Conservation (phyloP, 2,797 vertebrate species). For the Molossus molossus region DNA sequence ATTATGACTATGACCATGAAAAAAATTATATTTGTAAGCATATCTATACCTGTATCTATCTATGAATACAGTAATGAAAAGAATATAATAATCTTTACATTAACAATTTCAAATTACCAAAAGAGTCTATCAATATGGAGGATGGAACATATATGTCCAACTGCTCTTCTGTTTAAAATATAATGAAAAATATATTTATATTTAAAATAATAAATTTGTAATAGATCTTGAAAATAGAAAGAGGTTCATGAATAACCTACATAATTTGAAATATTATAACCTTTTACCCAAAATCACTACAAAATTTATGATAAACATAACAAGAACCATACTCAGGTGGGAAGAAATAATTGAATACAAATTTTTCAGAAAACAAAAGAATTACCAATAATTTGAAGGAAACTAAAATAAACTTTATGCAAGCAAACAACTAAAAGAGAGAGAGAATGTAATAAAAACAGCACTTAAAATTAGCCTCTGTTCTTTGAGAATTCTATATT, state of each 20-base stretch:
- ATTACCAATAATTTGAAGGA: neutral
- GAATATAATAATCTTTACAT: slow-evolving; percentile 29
- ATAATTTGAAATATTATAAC: slow-evolving; percentile 21
- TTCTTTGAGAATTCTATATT: neutral
- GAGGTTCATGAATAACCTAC: neutral
- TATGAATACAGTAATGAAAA: neutral
- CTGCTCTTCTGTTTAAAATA: neutral
- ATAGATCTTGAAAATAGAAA: neutral
- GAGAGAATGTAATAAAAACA: neutral
- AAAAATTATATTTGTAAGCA: neutral
- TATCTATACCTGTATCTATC: neutral
- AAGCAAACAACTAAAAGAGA: neutral
- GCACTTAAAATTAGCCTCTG: neutral
- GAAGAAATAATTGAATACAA: neutral
- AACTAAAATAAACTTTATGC: neutral
- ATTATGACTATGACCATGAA: neutral
- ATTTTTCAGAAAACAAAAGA: neutral
- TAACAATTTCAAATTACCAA: neutral
- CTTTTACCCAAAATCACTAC: neutral
- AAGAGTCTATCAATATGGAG: neutral
- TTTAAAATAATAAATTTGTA: slow-evolving; percentile 5
- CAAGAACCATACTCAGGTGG: neutral
- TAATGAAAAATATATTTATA: slow-evolving; percentile 40
- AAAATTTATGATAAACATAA: neutral
- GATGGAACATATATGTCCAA: neutral